phyloP scores from a whole-genome alignment of 2,113 vertebrate genomes.

The Empidonax alnorum region DNA sequence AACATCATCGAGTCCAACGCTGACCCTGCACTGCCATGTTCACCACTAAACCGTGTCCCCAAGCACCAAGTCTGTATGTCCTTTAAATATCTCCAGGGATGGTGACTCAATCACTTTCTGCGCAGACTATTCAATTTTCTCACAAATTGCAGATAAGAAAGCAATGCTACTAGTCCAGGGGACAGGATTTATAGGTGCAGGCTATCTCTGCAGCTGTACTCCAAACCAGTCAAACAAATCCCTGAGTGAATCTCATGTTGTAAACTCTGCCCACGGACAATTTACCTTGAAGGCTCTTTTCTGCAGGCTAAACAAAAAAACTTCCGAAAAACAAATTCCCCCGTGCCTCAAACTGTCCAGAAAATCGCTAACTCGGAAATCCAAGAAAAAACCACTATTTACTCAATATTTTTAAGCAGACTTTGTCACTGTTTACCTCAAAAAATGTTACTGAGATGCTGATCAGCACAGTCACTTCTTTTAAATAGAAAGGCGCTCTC shows the following conservation, averaged over 20 bases:
- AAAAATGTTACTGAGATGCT: background rate
- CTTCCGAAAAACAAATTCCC: background rate
- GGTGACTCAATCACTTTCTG: background rate
- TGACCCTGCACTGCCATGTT: background rate
- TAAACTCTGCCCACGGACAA: background rate
- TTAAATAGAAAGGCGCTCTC: background rate
- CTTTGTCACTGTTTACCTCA: background rate
- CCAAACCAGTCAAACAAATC: background rate
- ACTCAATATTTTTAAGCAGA: background rate
- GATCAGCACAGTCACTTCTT: background rate
- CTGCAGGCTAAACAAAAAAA: background rate
- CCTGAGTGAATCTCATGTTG: background rate
- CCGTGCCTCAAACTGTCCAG: background rate
- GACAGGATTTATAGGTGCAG: conserved; percentile 22
- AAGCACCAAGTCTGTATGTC: background rate
- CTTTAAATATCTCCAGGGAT: background rate
- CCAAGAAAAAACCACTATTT: background rate
- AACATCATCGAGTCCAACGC: rapidly evolving
- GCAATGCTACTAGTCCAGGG: background rate
- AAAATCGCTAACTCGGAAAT: background rate
- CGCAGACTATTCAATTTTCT: background rate
- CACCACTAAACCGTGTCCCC: background rate
- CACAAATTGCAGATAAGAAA: background rate
- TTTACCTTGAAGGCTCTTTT: conserved; percentile 18
- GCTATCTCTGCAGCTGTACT: background rate